Evolutionary conservation across 2,797 vertebrate species (phyloP).

Genomic region (Cygnus olor): DNA sequence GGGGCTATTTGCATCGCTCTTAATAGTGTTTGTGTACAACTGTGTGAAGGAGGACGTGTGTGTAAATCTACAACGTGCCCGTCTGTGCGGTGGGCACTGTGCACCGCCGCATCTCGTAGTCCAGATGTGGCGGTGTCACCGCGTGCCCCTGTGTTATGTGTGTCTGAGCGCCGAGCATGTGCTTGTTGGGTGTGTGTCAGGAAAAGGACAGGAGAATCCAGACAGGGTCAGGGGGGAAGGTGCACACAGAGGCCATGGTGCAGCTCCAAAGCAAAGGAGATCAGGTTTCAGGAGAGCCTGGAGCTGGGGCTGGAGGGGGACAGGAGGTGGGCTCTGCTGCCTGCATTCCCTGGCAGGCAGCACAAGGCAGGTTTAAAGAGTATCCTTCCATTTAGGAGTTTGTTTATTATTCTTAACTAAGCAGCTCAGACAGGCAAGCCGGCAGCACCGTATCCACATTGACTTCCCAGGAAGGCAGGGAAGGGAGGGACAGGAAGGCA

Average conservation of each 20-base stretch:
- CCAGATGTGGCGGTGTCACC: background rate
- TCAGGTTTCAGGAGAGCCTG: constrained; percentile 76
- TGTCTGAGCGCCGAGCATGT: background rate
- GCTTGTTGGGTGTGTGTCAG: constrained; percentile 48
- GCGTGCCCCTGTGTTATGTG: background rate
- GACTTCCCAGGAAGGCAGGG: constrained; percentile 68
- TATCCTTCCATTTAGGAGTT: constrained; percentile 79
- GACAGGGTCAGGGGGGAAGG: constrained; percentile 90
- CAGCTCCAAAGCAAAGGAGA: constrained; percentile 49
- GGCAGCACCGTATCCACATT: constrained; percentile 29
- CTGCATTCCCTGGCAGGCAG: constrained; percentile 80
- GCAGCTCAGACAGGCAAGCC: constrained; percentile 76
- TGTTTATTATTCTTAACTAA: constrained; percentile 84
- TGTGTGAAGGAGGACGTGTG: accelerated
- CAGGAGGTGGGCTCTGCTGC: constrained; percentile 71
- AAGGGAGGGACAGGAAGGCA: constrained; percentile 70
- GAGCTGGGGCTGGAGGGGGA: constrained; percentile 70
- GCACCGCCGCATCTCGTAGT: background rate
- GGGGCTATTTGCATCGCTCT: too few relatives aligned
- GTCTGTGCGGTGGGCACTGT: accelerated
- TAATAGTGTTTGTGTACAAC: too few relatives aligned
- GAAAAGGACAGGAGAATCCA: constrained; percentile 77
- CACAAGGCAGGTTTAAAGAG: constrained; percentile 77
- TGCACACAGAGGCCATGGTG: constrained; percentile 84
- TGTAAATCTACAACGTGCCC: accelerated